phyloP scores from a whole-genome alignment of 1,140 invertebrate genomes.

The Protaetia brevitarsis region DNA sequence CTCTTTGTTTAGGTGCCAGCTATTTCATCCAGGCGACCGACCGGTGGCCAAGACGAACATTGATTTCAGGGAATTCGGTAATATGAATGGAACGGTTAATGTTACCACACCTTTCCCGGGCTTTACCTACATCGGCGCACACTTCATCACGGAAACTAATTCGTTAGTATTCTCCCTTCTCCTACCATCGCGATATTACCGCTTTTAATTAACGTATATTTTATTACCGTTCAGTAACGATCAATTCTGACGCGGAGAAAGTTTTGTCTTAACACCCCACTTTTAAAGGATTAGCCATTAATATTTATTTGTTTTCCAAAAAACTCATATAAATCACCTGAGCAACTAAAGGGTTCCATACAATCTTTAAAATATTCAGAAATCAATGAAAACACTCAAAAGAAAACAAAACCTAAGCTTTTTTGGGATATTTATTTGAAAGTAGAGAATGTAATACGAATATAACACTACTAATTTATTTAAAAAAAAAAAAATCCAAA shows the following conservation, averaged over 20 bases:
- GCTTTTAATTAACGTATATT: slow-evolving; percentile 6
- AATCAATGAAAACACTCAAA: too few relatives aligned
- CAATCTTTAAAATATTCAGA: too few relatives aligned
- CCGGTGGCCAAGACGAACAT: slow-evolving; percentile 54
- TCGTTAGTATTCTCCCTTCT: slow-evolving; percentile 49
- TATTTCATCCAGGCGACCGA: slow-evolving; percentile 54
- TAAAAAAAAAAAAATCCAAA: too few relatives aligned
- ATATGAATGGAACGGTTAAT: slow-evolving; percentile 61
- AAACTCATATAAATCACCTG: too few relatives aligned
- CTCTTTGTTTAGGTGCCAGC: slow-evolving; percentile 37
- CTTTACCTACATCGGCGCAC: slow-evolving; percentile 53
- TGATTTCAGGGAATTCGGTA: slow-evolving; percentile 53
- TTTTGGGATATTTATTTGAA: too few relatives aligned
- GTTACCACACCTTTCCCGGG: slow-evolving; percentile 51
- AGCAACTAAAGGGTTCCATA: too few relatives aligned
- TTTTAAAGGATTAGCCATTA: too few relatives aligned
- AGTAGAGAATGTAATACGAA: too few relatives aligned
- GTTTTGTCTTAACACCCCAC: neutral
- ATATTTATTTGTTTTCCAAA: too few relatives aligned
- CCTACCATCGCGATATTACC: neutral
- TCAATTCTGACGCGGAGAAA: neutral
- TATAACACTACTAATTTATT: too few relatives aligned
- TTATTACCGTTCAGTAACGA: neutral
- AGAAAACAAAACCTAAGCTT: too few relatives aligned
- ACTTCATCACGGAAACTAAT: slow-evolving; percentile 57